Evolutionary conservation across 2,113 vertebrate species (phyloP), one percentile per base, ranked within the genome.

Genomic region (Nettapus auritus): DNA sequence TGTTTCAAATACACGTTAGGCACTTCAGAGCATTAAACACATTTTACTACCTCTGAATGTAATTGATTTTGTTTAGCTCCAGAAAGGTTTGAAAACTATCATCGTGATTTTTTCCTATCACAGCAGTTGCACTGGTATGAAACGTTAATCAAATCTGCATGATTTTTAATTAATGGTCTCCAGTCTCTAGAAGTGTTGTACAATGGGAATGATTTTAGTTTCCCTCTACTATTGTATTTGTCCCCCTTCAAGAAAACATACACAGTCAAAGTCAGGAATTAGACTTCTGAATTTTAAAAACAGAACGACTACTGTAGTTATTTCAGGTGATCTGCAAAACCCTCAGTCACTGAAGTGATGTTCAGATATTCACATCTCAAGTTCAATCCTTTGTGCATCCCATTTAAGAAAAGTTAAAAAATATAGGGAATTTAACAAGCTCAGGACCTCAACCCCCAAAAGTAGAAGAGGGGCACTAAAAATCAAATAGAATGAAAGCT

Each of bases 31-130:
- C 9, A 69, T 25, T 89, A 85, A 87, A 69, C 55, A 50, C 0
- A 42, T 85, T 90, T 89, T 89, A 3, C 28, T 62, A 12, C n/a
- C 17, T 89, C 57, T 50, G 40, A 60, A 60, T 59, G 26, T 76
- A 60, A 66, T 92, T 82, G 50, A 48, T 87, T 50, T 87, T 95
- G 4, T 92, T 88, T 86, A 67, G 17, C 5, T 84, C 57, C 57
- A 75, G 71, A 81, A 90, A 90, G 29, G 3, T 75, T 93, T 96
- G 92, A 85, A 88, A 94, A 88, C 86, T 78, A 40, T 28, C 6
- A 19, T 13, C 8, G 13, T 78, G 38, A 18, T 80, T 62, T 80
- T 50, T 87, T 91, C 63, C 33, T 28, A 82, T 52, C 71, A 16
- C 57, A 80, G 23, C 36, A 94, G 42, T 38, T 89, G 46, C 42